Evolutionary conservation across 2,797 vertebrate species (phyloP), one percentile per base, ranked within the genome.

Genomic region (Netta rufina): DNA sequence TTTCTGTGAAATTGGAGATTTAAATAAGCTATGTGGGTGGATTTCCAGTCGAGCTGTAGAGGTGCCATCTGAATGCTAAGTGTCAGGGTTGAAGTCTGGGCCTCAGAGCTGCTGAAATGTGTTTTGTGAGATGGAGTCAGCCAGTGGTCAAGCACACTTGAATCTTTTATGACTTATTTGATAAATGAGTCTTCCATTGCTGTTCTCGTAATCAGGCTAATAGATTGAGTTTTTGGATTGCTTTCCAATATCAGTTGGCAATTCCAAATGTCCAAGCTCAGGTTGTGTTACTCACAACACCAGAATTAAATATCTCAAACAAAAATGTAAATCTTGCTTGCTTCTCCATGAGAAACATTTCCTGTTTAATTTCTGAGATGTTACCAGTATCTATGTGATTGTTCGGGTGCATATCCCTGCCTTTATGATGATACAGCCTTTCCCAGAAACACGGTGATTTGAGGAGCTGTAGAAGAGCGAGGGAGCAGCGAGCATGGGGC

Each of bases 151-250:
- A 61, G 51, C 17, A 66, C 70, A 64, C 25, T 74, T 86, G 32
- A 79, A 67, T 91, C 17, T 88, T 91, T 70, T 64, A 54, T 84
- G 19, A 65, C 20, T 86, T 81, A 58, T 49, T 88, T 92, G 89
- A 47, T 89, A 74, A 87, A 65, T 51, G 11, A 82, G 28, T 39
- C 8, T 84, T 82, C 84, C 58, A 57, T 65, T 89, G 25, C 15
- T 81, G 3, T 64, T 82, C n/a, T 62, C 76, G 56, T 60, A 67
- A 66, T 78, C 33, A 75, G 33, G 22, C 6, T 73, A 73, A 70
- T 60, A 78, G 17, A 91, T 47, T 78, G 60, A 67, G 32, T 79
- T 74, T 79, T 90, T 38, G 76, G 51, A 43, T 85, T 72, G 20
- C 19, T 90, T 89, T 89, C 54, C 87, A 65, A n/a, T 72, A 60